Conservation (phyloP, 1,140 invertebrate genomes). For the Cherax quadricarinatus region DNA sequence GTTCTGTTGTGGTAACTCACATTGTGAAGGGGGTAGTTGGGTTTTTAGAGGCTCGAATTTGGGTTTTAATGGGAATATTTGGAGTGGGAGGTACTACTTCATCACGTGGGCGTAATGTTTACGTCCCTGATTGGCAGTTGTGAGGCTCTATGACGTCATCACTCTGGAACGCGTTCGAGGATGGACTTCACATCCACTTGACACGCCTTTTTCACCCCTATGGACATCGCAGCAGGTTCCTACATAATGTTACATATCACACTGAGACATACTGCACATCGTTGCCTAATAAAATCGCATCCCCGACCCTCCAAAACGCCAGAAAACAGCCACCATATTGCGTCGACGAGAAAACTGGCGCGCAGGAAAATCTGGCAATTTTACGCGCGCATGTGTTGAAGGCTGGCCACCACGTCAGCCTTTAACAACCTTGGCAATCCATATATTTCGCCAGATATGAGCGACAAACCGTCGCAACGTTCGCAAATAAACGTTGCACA, state of each 20-base stretch:
- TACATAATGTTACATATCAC: not conserved
- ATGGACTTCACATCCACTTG: conserved; percentile 37
- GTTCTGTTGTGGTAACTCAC: no score
- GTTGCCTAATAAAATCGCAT: not conserved
- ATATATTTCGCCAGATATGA: conserved; percentile 33
- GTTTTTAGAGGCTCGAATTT: no score
- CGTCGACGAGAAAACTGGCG: not conserved
- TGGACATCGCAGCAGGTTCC: not conserved
- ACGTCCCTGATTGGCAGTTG: conserved; percentile 46
- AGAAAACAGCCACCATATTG: not conserved
- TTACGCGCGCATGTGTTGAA: conserved; percentile 23
- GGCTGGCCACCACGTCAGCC: conserved; percentile 35
- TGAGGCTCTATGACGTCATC: conserved; percentile 62
- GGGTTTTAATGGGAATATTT: not conserved
- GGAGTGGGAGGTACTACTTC: conserved; percentile 51
- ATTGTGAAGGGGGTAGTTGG: no score
- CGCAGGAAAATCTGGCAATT: conserved; percentile 31
- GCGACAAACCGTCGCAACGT: conserved; percentile 24
- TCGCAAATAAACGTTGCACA: not conserved
- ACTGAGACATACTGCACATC: no score
- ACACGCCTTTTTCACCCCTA: no score
- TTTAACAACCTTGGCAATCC: conserved; percentile 26
- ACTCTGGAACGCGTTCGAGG: conserved; percentile 62
- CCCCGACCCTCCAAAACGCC: not conserved
- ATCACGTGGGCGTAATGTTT: conserved; percentile 71